These are phyloP conservation scores for Athene cunicularia DNA, from an alignment of 2,113 vertebrate species.

Conservation along the genomic window DNA sequence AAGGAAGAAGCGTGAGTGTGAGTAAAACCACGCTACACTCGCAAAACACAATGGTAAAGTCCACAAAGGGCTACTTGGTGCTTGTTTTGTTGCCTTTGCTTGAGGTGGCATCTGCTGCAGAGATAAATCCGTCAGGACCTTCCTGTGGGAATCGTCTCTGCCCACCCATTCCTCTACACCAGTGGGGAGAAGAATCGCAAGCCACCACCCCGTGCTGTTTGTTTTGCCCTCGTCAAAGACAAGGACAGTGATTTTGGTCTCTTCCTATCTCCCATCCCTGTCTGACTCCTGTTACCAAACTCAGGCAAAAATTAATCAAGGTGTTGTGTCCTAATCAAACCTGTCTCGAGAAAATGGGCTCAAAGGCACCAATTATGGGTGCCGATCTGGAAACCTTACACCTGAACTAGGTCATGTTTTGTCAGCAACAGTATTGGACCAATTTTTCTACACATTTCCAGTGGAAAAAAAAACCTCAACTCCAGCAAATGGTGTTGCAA, in stretches of 20 bases:
- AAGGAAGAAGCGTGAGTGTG: neutral
- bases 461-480: constrained; percentile 56
- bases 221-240: constrained; percentile 13
- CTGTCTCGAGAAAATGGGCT: neutral
- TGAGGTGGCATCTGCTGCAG: neutral
- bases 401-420: constrained; percentile 24
- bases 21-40: neutral
- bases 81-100: neutral
- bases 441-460: constrained; percentile 40
- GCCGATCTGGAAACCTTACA: neutral
- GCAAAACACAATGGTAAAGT: neutral
- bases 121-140: constrained; percentile 24
- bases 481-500: constrained; percentile 67
- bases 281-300: neutral
- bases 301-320: constrained; percentile 17
- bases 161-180: neutral
- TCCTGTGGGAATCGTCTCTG: neutral
- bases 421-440: constrained; percentile 8
- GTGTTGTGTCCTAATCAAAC: neutral
- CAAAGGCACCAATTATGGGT: neutral
- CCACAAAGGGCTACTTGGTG: neutral
- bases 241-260: neutral
- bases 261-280: neutral
- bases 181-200: neutral
- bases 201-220: neutral